phyloP scores from a whole-genome alignment of 2,797 vertebrate genomes.

The Hippoglossus hippoglossus region DNA sequence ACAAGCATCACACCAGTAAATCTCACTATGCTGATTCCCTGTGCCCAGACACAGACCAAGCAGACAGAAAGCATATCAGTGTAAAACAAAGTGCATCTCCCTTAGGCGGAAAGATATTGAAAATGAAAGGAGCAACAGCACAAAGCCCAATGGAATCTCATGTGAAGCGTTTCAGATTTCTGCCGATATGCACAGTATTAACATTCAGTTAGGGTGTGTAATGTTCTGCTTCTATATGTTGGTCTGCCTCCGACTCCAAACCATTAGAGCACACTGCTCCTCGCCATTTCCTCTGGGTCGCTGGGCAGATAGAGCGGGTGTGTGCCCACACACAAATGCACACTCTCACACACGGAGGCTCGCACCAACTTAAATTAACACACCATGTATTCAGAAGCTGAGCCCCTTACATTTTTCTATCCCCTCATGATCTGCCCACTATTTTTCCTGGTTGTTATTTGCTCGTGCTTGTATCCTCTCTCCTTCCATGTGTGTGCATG shows the following conservation, averaged over 20 bases:
- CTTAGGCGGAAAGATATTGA: slow-evolving; percentile 70
- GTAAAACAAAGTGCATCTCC: slow-evolving; percentile 78
- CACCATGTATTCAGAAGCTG: slow-evolving; percentile 29
- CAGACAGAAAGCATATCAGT: slow-evolving; percentile 74
- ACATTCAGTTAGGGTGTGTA: slow-evolving; percentile 74
- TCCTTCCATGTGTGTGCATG: neutral
- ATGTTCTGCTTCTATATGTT: slow-evolving; percentile 62
- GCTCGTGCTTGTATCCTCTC: slow-evolving; percentile 1
- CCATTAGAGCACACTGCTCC: slow-evolving; percentile 52
- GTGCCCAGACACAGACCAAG: slow-evolving; percentile 56
- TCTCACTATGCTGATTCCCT: slow-evolving; percentile 47
- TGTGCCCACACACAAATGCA: slow-evolving; percentile 21
- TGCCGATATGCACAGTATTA: slow-evolving; percentile 75
- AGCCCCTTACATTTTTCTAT: slow-evolving; percentile 19
- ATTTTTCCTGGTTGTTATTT: slow-evolving; percentile 30
- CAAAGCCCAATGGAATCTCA: slow-evolving; percentile 69
- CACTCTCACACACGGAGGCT: slow-evolving; percentile 22
- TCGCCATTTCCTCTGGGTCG: slow-evolving; percentile 56
- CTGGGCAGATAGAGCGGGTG: slow-evolving; percentile 37
- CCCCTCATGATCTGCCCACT: slow-evolving; percentile 4
- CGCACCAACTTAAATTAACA: slow-evolving; percentile 47
- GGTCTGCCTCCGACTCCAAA: slow-evolving; percentile 56
- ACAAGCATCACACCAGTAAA: slow-evolving; percentile 44
- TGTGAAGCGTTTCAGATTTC: slow-evolving; percentile 78
- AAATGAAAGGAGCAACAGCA: slow-evolving; percentile 71